Conservation (phyloP, 2,113 vertebrate species). For the Oophaga pumilio region DNA sequence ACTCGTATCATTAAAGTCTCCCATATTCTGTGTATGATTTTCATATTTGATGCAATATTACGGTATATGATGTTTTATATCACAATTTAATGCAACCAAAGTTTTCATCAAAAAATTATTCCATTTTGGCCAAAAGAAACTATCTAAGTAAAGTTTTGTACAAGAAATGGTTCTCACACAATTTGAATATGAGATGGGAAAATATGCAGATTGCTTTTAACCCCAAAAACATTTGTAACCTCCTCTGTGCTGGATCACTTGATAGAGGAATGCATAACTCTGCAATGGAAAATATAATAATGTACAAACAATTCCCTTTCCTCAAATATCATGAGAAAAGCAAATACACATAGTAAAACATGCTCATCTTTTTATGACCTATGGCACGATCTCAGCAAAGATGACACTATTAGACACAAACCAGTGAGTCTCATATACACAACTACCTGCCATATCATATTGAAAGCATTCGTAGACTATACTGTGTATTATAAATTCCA, state of each 20-base stretch:
- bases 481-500: no score
- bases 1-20: no score
- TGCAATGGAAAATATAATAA: constrained; percentile 26
- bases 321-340: constrained; percentile 17
- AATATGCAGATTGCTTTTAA: constrained; percentile 35
- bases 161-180: not conserved
- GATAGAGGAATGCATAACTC: constrained; percentile 9
- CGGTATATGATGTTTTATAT: not conserved
- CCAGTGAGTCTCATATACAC: not conserved
- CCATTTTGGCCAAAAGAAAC: not conserved
- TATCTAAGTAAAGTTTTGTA: not conserved
- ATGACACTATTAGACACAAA: not conserved
- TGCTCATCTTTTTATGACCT: not conserved
- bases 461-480: not conserved
- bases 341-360: not conserved
- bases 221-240: constrained; percentile 33
- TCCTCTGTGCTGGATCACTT: constrained; percentile 12
- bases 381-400: not conserved
- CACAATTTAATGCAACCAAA: no score
- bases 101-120: not conserved
- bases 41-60: no score
- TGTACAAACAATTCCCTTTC: not conserved
- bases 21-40: no score
- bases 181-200: constrained; percentile 13
- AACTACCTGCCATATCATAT: not conserved